A percentile compares a stretch with the other conserved stretches of the same genome.
Evolutionary conservation across 2,888 invertebrate species (phyloP).

Genomic region (Mimas tiliae): DNA sequence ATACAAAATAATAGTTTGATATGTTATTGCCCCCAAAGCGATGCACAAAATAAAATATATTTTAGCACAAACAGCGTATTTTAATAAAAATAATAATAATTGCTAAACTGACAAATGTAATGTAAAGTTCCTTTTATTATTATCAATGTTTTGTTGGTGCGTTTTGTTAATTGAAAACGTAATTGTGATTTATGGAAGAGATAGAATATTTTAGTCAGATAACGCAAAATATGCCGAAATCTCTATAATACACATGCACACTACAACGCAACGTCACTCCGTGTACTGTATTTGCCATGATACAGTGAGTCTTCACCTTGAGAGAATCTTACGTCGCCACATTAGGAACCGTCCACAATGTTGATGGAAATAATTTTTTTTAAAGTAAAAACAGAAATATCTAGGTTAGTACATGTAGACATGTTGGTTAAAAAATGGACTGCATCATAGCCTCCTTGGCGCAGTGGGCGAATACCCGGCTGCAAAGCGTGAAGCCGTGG

Average conservation of each 20-base stretch:
- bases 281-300: slow-evolving; percentile 45
- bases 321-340: slow-evolving; percentile 33
- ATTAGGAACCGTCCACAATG: slow-evolving; percentile 39
- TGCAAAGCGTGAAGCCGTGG: no score
- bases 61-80: no score
- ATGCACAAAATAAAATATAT: no score
- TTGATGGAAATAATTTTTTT: slow-evolving; percentile 19
- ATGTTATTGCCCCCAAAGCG: no score
- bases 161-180: not conserved
- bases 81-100: no score
- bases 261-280: slow-evolving; percentile 49
- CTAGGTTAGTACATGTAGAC: no score
- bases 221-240: slow-evolving; percentile 33
- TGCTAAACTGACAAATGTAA: not conserved
- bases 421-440: no score
- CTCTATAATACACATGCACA: slow-evolving; percentile 42
- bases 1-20: no score
- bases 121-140: not conserved
- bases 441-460: no score
- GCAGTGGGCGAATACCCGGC: no score
- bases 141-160: not conserved
- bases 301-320: slow-evolving; percentile 23
- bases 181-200: slow-evolving; percentile 9
- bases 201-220: slow-evolving; percentile 24
- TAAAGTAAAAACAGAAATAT: no score